phyloP scores from a whole-genome alignment of 2,113 vertebrate species.

The Argyrosomus japonicus region DNA sequence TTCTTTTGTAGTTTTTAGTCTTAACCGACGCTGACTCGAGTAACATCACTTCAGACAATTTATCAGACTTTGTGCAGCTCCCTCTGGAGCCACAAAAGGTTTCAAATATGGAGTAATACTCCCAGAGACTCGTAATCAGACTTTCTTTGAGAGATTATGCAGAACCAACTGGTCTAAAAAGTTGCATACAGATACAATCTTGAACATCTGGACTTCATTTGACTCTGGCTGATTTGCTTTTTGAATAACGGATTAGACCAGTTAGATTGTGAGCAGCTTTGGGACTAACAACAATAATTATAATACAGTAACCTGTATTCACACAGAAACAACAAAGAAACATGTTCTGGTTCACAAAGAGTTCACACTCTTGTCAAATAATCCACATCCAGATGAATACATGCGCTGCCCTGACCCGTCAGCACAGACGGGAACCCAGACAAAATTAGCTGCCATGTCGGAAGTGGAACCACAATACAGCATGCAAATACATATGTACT shows the following conservation, averaged over 20 bases:
- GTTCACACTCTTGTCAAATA: conserved; percentile 53
- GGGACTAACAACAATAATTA: not conserved
- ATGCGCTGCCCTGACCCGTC: not conserved
- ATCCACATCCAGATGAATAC: conserved; percentile 43
- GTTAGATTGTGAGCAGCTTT: conserved; percentile 15
- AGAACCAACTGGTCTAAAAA: not conserved
- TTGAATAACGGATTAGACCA: not conserved
- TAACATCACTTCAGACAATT: not conserved
- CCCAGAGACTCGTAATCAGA: not conserved
- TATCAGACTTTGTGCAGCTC: not conserved
- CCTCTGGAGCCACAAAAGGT: not conserved
- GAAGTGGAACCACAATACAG: conserved; percentile 9
- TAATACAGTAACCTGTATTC: conserved; percentile 50
- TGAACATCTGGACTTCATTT: conserved; percentile 24
- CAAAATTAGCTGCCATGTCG: not conserved
- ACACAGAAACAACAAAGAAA: conserved; percentile 33
- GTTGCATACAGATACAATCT: not conserved
- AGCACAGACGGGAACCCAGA: conserved; percentile 17
- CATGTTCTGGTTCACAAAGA: conserved; percentile 50
- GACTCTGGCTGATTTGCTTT: not conserved
- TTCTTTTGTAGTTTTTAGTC: not conserved
- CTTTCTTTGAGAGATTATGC: not conserved
- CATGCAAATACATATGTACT: conserved; percentile 8
- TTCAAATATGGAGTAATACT: not conserved
- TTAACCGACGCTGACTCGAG: not conserved